Conservation (phyloP, 2,113 vertebrate genomes). For the Okapia johnstoni region DNA sequence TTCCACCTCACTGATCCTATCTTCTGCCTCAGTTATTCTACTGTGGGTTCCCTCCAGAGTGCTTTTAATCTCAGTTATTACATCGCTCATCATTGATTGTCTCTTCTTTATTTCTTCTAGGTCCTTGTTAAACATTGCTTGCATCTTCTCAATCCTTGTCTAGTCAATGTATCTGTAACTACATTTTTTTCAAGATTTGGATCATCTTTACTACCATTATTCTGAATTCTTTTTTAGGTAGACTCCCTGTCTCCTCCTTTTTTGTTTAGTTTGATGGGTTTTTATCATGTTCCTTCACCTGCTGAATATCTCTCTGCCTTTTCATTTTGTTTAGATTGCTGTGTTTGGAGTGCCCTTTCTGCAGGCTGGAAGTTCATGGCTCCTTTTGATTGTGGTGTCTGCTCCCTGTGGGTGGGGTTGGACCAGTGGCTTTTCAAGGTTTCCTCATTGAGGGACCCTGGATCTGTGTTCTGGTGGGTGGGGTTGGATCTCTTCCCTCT, state of each 20-base stretch:
- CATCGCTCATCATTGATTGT: not conserved
- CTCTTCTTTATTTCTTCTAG: not conserved
- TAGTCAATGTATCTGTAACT: not conserved
- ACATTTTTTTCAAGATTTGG: not conserved
- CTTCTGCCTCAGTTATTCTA: not conserved
- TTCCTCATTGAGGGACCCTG: not conserved
- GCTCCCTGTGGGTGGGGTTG: not conserved
- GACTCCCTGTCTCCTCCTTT: not conserved
- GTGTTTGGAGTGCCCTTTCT: not conserved
- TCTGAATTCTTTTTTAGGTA: not conserved
- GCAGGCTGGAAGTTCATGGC: not conserved
- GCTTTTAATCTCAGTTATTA: not conserved
- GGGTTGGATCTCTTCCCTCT: not conserved
- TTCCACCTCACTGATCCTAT: not conserved
- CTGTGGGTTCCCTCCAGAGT: not conserved
- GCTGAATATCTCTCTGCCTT: not conserved
- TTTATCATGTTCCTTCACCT: not conserved
- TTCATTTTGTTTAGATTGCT: not conserved
- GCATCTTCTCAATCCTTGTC: not conserved
- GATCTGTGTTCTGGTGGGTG: not conserved
- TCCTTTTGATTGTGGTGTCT: not conserved
- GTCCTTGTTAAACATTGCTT: not conserved
- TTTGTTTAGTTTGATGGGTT: not conserved
- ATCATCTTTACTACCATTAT: not conserved
- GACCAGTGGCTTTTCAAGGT: not conserved